Conservation (phyloP, 92 coral and sea anemone genomes). For the Palythoa grandis region DNA sequence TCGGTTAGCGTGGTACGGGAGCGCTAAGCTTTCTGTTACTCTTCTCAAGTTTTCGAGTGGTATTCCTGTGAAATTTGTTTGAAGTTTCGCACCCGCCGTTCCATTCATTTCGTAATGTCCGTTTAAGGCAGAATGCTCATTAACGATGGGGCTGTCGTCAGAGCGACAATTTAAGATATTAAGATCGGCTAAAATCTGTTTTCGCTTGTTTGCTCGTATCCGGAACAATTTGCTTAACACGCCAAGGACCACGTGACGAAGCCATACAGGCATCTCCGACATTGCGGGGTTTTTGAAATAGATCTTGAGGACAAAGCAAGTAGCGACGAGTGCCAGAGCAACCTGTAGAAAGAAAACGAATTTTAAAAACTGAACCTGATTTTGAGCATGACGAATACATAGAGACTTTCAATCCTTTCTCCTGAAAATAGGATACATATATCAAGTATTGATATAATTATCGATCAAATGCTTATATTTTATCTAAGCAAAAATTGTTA, state of each 20-base stretch:
- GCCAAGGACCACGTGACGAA: slow-evolving; percentile 67
- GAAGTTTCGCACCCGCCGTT: neutral
- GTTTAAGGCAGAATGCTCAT: neutral
- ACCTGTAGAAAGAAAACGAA: slow-evolving; percentile 50
- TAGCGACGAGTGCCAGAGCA: slow-evolving; percentile 78
- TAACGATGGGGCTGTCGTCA: neutral
- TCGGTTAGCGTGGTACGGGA: neutral
- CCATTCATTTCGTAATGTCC: neutral
- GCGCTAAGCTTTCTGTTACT: neutral
- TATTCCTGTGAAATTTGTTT: neutral
- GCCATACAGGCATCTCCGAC: slow-evolving; percentile 84
- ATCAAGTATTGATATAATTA: too few species aligned
- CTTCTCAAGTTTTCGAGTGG: slow-evolving; percentile 5
- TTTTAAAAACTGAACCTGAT: neutral
- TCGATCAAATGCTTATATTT: too few species aligned
- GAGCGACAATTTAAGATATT: neutral
- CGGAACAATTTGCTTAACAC: slow-evolving; percentile 75
- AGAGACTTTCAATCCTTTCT: too few species aligned
- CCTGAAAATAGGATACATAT: too few species aligned
- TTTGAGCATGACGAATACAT: neutral
- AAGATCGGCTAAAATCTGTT: slow-evolving; percentile 20
- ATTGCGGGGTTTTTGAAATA: slow-evolving; percentile 78
- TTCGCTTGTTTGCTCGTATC: slow-evolving; percentile 40
- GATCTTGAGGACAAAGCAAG: slow-evolving; percentile 79
- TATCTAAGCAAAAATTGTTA: too few species aligned